Evolutionary conservation across 2,888 invertebrate species (phyloP), one percentile per base, ranked within the genome.

Genomic region (Chrysopilus asiliformis): DNA sequence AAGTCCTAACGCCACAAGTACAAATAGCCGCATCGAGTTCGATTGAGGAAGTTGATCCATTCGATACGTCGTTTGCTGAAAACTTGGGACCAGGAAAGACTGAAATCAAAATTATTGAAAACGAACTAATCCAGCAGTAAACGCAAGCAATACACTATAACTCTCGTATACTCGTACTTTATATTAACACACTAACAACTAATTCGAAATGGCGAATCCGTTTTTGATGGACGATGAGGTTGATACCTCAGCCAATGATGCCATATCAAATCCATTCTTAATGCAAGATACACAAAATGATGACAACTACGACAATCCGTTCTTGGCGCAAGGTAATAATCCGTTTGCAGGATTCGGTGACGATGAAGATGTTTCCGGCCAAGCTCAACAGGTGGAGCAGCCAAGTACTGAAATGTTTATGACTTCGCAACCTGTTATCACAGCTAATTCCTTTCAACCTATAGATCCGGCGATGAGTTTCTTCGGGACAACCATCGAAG

Each of bases 61-160:
- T 90, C 55, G 90, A 90, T 54, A 90, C 90, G 1, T 83, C 87
- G 0, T 81, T 83, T 49, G 84, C 84, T 1, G 68, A 67, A 39
- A 78, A 81, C 52, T 74, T 84, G 36, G 66, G 72, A 34, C 85
- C 84, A 1, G 81, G 85, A 4, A 79, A 74, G 59, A 78, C 83
- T 2, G 86, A 86, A 57, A 65, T 86, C 8, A 82, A 79, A 55
- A 59, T 84, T 25, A 54, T 86, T 14, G 83, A 84, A 47, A 79
- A 71, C 55, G 84, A 84, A 54, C 67, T 85, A 39, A 77, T 79
- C 47, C 68, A 74, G 40, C 51, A 53, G 16, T 61, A 58, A 39
- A n/a, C 4, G 12, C 8, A 29, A 13, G 18, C 12, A 17, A 19
- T 9, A 3, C 7, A 14, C 9, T 30, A 5, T 30, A 10, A 7